A percentile compares a stretch with the other conserved stretches of the same genome.
phyloP scores from a whole-genome alignment of 2,888 invertebrate genomes.

The Pyrochroa serraticornis region DNA sequence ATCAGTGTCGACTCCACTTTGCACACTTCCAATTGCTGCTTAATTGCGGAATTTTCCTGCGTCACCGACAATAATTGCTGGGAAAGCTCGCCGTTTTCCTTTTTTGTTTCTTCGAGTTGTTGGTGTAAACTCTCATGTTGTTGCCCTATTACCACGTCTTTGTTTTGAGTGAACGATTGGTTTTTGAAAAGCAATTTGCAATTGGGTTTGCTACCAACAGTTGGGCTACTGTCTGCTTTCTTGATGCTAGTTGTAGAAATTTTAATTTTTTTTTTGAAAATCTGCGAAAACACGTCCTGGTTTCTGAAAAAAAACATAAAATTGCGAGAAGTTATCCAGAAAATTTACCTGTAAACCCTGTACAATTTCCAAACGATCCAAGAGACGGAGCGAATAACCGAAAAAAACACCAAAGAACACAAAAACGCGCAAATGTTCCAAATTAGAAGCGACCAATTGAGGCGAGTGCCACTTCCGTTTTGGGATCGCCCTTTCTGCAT shows the following conservation, averaged over 20 bases:
- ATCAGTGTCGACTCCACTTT: constrained; percentile 20
- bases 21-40: constrained; percentile 19
- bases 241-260: not conserved
- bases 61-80: constrained; percentile 13
- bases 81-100: constrained; percentile 10
- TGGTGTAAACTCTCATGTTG: not conserved
- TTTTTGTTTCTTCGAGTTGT: constrained; percentile 12
- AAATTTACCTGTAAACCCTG: not conserved
- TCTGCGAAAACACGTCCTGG: constrained; percentile 8
- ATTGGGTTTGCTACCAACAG: not conserved
- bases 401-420: constrained; percentile 22
- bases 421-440: constrained; percentile 23
- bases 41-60: constrained; percentile 12
- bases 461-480: not conserved
- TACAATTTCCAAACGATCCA: constrained; percentile 20
- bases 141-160: not conserved
- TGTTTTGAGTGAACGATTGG: not conserved
- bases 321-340: not conserved
- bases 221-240: not conserved
- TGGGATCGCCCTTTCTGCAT: not conserved
- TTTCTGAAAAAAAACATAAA: not conserved
- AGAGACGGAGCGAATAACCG: constrained; percentile 15
- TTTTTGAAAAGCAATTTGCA: constrained; percentile 15
- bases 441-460: constrained; percentile 10
- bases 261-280: constrained; percentile 5